Conservation (phyloP, 2,113 vertebrate genomes). For the Donacobius atricapilla region DNA sequence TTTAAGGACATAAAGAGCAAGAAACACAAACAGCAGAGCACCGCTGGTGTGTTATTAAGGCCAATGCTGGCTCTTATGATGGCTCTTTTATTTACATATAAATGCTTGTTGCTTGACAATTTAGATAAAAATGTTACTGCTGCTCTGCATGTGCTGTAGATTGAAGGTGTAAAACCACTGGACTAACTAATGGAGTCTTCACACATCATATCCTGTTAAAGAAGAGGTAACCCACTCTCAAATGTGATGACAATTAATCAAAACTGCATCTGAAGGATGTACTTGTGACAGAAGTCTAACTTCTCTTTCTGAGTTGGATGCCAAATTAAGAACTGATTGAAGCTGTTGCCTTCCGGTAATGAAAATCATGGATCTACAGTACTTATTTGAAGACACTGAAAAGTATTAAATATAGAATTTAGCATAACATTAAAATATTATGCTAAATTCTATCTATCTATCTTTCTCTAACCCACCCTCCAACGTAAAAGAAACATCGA, state of each 20-base stretch:
- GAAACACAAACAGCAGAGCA: not conserved
- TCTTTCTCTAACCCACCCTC: not conserved
- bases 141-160: conserved; percentile 43
- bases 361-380: not conserved
- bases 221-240: conserved; percentile 37
- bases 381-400: not conserved
- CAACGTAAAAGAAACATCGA: not conserved
- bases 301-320: not conserved
- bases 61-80: not conserved
- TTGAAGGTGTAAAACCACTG: conserved; percentile 51
- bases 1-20: not conserved
- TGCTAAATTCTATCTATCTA: not conserved
- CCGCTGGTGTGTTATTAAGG: not conserved
- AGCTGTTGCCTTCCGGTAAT: not conserved
- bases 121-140: conserved; percentile 59
- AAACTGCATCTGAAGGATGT: not conserved
- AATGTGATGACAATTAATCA: conserved; percentile 36
- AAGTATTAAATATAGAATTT: conserved; percentile 14
- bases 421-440: too few relatives aligned
- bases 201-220: conserved; percentile 55
- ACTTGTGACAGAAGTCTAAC: not conserved
- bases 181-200: conserved; percentile 63
- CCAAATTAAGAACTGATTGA: not conserved
- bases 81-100: conserved; percentile 47
- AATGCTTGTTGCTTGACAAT: conserved; percentile 60